phyloP scores from a whole-genome alignment of 2,113 vertebrate genomes.

The Oncorhynchus clarkii region DNA sequence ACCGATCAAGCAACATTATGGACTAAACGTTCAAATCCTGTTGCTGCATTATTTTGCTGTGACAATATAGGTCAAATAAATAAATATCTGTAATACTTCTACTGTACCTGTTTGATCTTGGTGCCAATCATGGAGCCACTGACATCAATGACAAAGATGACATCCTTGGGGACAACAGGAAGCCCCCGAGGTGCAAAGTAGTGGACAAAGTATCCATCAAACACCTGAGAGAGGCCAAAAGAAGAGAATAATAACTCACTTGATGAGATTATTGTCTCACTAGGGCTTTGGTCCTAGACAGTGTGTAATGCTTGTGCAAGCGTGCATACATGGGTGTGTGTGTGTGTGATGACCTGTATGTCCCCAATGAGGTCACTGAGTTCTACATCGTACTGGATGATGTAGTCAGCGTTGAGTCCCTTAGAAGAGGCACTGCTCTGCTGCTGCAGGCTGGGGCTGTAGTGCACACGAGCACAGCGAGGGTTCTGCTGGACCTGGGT shows the following conservation, averaged over 20 bases:
- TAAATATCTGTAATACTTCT: background rate
- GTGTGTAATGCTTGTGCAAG: background rate
- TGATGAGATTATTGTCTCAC: background rate
- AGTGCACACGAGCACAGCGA: constrained; percentile 65
- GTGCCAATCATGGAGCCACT: constrained; percentile 83
- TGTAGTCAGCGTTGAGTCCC: constrained; percentile 74
- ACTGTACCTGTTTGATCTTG: constrained; percentile 81
- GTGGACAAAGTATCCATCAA: constrained; percentile 80
- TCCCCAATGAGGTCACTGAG: constrained; percentile 75
- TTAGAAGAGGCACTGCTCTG: constrained; percentile 68
- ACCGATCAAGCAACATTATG: too few species aligned
- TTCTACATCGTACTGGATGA: constrained; percentile 78
- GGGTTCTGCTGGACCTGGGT: constrained; percentile 61
- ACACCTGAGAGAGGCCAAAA: constrained; percentile 63
- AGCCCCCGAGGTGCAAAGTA: constrained; percentile 80
- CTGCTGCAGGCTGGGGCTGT: constrained; percentile 68
- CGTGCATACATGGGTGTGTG: background rate
- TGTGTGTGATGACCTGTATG: constrained; percentile 65
- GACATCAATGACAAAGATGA: constrained; percentile 81
- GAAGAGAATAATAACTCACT: background rate
- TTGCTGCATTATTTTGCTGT: too few species aligned
- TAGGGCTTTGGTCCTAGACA: background rate
- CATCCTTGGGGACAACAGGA: constrained; percentile 77
- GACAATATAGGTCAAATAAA: too few species aligned
- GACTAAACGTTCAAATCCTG: too few species aligned